These are phyloP conservation scores for Ochotona princeps DNA, from an alignment of 2,113 vertebrate species.

Conservation along the genomic window DNA sequence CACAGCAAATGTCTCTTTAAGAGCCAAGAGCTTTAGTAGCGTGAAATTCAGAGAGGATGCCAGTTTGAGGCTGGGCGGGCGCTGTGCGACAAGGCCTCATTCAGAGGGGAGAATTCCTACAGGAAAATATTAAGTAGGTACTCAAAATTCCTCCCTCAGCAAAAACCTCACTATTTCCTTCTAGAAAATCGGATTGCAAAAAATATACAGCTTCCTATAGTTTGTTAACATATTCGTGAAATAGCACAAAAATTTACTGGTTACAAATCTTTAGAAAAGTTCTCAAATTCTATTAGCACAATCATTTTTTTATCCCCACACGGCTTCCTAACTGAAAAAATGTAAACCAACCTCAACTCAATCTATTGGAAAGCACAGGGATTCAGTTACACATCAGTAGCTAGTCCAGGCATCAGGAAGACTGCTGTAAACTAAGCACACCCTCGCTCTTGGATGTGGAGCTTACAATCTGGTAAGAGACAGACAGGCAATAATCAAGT, in stretches of 20 bases:
- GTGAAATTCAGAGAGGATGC: neutral
- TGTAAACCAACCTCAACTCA: neutral
- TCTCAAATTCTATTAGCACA: neutral
- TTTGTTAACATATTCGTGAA: neutral
- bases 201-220: neutral
- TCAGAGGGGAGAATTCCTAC: neutral
- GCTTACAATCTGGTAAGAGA: neutral
- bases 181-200: neutral
- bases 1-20: neutral
- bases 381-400: neutral
- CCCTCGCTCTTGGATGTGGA: neutral
- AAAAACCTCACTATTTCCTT: neutral
- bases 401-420: neutral
- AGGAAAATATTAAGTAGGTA: neutral
- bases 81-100: neutral
- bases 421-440: neutral
- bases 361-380: neutral
- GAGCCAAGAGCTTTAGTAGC: neutral
- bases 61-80: fast-evolving
- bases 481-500: neutral
- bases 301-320: neutral
- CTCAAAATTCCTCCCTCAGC: neutral
- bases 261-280: neutral
- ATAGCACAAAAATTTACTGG: neutral
- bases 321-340: neutral